phyloP scores from a whole-genome alignment of 2,888 invertebrate genomes.

The Spodoptera exigua region DNA sequence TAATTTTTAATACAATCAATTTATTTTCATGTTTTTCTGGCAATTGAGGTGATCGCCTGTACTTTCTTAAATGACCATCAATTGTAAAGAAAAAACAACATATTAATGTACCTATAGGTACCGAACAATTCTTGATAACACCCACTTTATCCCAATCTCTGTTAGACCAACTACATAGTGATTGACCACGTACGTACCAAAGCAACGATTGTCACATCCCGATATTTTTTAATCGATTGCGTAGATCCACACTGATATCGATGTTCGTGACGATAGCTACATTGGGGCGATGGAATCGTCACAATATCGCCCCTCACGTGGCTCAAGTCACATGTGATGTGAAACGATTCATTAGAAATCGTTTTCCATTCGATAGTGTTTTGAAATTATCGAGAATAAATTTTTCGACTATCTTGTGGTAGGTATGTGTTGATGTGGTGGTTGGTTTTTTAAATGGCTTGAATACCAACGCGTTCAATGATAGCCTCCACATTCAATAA shows the following conservation, averaged over 20 bases:
- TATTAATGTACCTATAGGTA: too few species aligned
- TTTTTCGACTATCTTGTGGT: conserved; percentile 1
- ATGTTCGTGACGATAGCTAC: conserved; percentile 50
- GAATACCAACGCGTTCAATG: too few species aligned
- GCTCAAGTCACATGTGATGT: conserved; percentile 39
- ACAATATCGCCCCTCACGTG: conserved; percentile 40
- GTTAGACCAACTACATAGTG: conserved; percentile 36
- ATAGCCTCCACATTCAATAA: too few species aligned
- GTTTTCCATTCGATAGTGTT: conserved; percentile 29
- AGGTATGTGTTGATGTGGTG: conserved; percentile 3
- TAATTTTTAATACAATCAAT: too few species aligned
- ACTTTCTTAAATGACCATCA: too few species aligned
- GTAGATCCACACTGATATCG: conserved; percentile 31
- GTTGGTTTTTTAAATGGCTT: too few species aligned
- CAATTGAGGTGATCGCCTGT: too few species aligned
- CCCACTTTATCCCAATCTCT: conserved; percentile 24
- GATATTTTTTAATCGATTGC: conserved; percentile 34
- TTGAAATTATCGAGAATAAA: conserved; percentile 37
- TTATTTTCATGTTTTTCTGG: too few species aligned
- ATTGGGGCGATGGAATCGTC: conserved; percentile 8
- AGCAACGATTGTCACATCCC: conserved; percentile 49
- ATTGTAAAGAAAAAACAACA: too few species aligned
- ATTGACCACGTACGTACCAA: conserved; percentile 58
- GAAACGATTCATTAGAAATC: conserved; percentile 40
- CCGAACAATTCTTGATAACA: not conserved